phyloP scores from a whole-genome alignment of 1,140 invertebrate genomes.

The Zaprionus lachaisei region DNA sequence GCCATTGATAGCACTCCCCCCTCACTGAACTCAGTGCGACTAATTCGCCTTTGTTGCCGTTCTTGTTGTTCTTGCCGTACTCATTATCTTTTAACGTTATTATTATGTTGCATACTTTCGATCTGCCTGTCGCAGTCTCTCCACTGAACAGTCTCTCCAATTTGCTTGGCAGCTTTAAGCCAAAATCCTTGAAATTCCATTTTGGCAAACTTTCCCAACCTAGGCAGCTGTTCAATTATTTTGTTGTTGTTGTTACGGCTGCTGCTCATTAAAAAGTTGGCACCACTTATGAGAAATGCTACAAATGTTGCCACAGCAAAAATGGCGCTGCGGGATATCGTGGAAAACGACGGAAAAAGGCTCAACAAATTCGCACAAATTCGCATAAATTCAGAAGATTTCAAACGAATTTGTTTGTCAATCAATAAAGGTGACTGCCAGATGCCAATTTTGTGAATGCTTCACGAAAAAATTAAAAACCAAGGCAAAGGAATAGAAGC shows the following conservation, averaged over 20 bases:
- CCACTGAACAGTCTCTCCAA: conserved; percentile 6
- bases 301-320: conserved; percentile 19
- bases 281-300: conserved; percentile 57
- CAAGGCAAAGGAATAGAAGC: not conserved
- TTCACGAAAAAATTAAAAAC: conserved; percentile 29
- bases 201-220: conserved; percentile 27
- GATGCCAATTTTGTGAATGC: conserved; percentile 10
- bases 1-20: conserved; percentile 33
- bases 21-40: conserved; percentile 14
- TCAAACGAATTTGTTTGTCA: conserved; percentile 46
- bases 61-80: conserved; percentile 19
- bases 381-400: conserved; percentile 24
- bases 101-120: conserved; percentile 68
- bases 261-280: conserved; percentile 76
- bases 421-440: conserved; percentile 46
- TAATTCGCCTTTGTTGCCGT: conserved; percentile 56
- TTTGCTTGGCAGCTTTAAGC: conserved; percentile 39
- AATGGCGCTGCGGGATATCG: not conserved
- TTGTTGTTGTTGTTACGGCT: conserved; percentile 27
- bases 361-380: conserved; percentile 19
- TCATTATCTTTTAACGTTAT: conserved; percentile 80
- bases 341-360: conserved; percentile 6
- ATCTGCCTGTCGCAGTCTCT: conserved; percentile 9
- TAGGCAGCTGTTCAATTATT: conserved; percentile 61
- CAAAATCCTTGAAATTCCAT: conserved; percentile 45